These are phyloP conservation scores for Petromus typicus DNA, from an alignment of 2,113 vertebrate genomes.

Conservation along the genomic window DNA sequence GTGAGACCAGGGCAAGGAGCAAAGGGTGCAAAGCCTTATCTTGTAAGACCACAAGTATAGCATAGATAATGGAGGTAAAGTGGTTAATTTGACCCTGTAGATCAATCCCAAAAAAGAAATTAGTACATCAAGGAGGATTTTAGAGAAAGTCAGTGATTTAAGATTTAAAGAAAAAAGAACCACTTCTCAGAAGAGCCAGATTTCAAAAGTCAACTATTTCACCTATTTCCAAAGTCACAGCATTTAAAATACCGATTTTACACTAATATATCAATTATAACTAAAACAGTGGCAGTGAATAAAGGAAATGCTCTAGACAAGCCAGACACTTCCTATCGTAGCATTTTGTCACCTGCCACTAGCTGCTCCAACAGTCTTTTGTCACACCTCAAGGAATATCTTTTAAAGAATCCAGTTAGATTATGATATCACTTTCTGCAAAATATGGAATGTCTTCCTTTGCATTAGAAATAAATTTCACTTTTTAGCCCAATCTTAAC, in stretches of 20 bases:
- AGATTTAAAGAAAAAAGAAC: background rate
- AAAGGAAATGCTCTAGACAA: background rate
- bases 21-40: fast-evolving
- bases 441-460: background rate
- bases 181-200: background rate
- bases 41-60: background rate
- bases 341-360: fast-evolving
- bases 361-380: background rate
- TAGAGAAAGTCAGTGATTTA: background rate
- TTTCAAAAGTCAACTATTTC: background rate
- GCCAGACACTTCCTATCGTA: background rate
- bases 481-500: background rate
- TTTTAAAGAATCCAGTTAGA: background rate
- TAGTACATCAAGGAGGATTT: background rate
- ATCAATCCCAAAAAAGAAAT: background rate
- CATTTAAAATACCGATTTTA: background rate
- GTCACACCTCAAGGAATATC: fast-evolving
- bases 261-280: background rate
- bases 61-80: background rate
- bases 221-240: background rate
- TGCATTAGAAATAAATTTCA: background rate
- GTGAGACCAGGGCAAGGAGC: background rate
- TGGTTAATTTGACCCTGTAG: background rate
- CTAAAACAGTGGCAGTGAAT: background rate
- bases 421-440: background rate